Evolutionary conservation across 2,113 vertebrate species (phyloP), one percentile per base, ranked within the genome.

Genomic region (Uria aalge): DNA sequence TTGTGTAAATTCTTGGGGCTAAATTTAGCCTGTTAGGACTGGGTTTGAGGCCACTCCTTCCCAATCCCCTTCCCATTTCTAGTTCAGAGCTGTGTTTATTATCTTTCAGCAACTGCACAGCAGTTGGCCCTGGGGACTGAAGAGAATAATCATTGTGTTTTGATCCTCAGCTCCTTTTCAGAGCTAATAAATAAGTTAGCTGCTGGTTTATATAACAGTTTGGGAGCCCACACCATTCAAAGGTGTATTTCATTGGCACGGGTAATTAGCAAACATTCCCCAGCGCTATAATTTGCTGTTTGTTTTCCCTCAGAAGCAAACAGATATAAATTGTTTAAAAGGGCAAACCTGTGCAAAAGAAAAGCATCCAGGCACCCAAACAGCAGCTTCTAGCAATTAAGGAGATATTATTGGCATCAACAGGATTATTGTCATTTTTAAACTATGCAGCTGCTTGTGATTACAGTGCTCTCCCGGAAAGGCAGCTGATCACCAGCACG

Each of bases 241-340:
- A 92, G 66, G 32, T 87, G 68, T 40, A 73, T 94, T 94, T 96
- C 85, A 85, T 45, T 50, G 85, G 74, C 52, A 71, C 1, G 1
- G 24, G 17, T 64, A 74, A 94, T 96, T 91, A 96, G 81, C 80
- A 85, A 45, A 57, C 50, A 85, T 95, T 80, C 52, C 53, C 24
- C 38, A 79, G 66, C 22, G 12, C 50, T 73, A n/a, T 71, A 29
- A 77, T 94, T 88, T 89, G 80, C 68, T 94, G 47, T 80, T 96
- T 95, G 69, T 92, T 95, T 90, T 80, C 88, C 53, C 68, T 95
- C 56, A 68, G 77, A 87, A 94, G 72, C 48, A 95, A 91, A 90
- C 8, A 8, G 60, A 73, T 79, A 81, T 71, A 86, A 96, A 96
- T 81, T 66, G 82, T 88, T 96, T 67, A 76, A 94, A 95, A 90